These are phyloP conservation scores for Mastigias papua DNA, from an alignment of 30 jellyfish, hydroid and myxozoan species.

Conservation along the genomic window DNA sequence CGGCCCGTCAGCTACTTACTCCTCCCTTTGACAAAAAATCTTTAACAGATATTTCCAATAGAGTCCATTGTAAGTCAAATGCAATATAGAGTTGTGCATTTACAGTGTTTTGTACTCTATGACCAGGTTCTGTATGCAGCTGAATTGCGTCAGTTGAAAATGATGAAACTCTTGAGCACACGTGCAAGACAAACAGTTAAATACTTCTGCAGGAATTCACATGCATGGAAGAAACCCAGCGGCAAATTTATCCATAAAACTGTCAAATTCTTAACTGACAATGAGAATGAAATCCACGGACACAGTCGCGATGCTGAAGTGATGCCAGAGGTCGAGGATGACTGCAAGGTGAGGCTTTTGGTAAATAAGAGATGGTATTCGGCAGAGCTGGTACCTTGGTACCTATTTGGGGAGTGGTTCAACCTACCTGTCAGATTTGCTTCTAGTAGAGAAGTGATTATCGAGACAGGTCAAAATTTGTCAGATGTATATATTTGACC, in stretches of 20 bases:
- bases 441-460: too few species aligned
- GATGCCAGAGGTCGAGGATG: constrained; percentile 69
- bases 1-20: too few species aligned
- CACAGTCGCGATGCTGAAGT: constrained; percentile 53
- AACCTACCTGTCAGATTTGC: too few species aligned
- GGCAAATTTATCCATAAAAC: constrained; percentile 64
- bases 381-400: neutral
- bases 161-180: constrained; percentile 86
- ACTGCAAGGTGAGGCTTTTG: constrained; percentile 81
- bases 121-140: constrained; percentile 86
- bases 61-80: too few species aligned
- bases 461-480: too few species aligned
- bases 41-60: too few species aligned
- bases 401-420: too few species aligned
- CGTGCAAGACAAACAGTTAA: constrained; percentile 85
- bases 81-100: too few species aligned
- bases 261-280: constrained; percentile 80
- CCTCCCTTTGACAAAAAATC: too few species aligned
- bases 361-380: neutral
- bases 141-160: constrained; percentile 85
- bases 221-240: constrained; percentile 70
- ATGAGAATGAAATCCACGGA: constrained; percentile 75
- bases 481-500: too few species aligned
- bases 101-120: neutral
- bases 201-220: constrained; percentile 89